Percentiles rank a stretch among this genome's conserved stretches.
These are phyloP conservation scores for Drosophila tristis DNA, from an alignment of 1,140 invertebrate genomes.

Conservation along the genomic window DNA sequence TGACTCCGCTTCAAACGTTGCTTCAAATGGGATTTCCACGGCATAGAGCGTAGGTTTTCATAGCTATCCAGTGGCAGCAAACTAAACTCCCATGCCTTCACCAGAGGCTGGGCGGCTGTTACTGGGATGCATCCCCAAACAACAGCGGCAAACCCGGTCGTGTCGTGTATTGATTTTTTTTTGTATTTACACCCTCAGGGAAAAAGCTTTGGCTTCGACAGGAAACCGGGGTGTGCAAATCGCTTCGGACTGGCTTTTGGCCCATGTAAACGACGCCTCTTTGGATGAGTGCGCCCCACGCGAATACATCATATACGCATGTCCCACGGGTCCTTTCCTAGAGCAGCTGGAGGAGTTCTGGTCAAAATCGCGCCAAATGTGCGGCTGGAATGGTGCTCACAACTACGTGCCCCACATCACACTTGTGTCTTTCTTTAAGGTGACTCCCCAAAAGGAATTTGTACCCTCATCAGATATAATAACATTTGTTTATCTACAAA, in stretches of 20 bases:
- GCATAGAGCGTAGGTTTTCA: constrained; percentile 90
- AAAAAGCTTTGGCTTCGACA: constrained; percentile 95
- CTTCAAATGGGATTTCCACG: constrained; percentile 94
- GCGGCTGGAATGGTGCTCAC: constrained; percentile 94
- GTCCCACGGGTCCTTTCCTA: constrained; percentile 90
- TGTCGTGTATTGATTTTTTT: constrained; percentile 61
- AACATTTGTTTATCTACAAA: neutral
- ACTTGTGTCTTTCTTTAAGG: constrained; percentile 94
- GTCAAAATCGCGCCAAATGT: constrained; percentile 89
- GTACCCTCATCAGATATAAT: too few relatives aligned
- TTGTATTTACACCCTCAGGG: constrained; percentile 85
- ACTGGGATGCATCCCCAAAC: neutral
- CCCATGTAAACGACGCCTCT: constrained; percentile 93
- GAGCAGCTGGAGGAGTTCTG: constrained; percentile 91
- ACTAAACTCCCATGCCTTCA: too few relatives aligned
- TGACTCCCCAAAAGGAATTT: constrained; percentile 75
- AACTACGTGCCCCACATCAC: constrained; percentile 96
- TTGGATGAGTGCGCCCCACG: constrained; percentile 90
- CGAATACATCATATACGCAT: constrained; percentile 94
- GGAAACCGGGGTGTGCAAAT: constrained; percentile 93
- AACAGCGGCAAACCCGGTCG: too few relatives aligned
- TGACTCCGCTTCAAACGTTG: constrained; percentile 91
- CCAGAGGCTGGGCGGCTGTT: neutral
- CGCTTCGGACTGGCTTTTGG: constrained; percentile 94
- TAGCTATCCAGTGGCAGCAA: neutral